These are phyloP conservation scores for Gambusia affinis DNA, from an alignment of 2,113 vertebrate genomes.

Conservation along the genomic window DNA sequence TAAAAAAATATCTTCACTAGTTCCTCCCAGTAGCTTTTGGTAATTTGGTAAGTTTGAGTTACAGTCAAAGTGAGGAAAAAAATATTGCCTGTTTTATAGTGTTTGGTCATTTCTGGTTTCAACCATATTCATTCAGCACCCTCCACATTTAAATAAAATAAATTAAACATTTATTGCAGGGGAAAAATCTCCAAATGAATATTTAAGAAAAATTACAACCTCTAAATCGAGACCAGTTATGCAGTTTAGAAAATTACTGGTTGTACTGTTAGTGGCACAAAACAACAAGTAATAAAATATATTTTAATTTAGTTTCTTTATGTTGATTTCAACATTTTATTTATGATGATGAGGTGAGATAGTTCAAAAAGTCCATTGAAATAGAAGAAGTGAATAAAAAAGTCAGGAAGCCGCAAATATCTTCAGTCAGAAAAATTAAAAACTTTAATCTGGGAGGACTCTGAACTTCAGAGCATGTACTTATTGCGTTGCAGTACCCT, in stretches of 20 bases:
- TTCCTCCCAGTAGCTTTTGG: too few species aligned
- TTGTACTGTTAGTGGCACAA: too few species aligned
- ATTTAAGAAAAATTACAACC: background rate
- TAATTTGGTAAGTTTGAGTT: background rate
- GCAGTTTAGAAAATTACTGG: too few species aligned
- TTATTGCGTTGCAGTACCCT: conserved; percentile 72
- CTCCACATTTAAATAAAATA: background rate
- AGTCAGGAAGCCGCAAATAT: background rate
- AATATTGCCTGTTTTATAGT: background rate
- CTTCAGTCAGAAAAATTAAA: background rate
- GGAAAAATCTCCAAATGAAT: background rate
- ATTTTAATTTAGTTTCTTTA: background rate
- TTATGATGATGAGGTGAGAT: background rate
- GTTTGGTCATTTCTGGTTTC: background rate
- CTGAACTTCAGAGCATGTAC: background rate
- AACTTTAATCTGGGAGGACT: background rate
- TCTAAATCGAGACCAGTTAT: too few species aligned
- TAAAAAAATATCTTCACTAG: too few species aligned
- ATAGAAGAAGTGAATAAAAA: too few species aligned
- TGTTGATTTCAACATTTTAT: background rate
- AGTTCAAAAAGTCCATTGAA: background rate
- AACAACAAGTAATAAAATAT: background rate
- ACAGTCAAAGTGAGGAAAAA: background rate
- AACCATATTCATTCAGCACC: background rate
- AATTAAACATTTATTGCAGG: background rate